Evolutionary conservation across 2,113 vertebrate species (phyloP).

Genomic region (Takifugu flavidus): DNA sequence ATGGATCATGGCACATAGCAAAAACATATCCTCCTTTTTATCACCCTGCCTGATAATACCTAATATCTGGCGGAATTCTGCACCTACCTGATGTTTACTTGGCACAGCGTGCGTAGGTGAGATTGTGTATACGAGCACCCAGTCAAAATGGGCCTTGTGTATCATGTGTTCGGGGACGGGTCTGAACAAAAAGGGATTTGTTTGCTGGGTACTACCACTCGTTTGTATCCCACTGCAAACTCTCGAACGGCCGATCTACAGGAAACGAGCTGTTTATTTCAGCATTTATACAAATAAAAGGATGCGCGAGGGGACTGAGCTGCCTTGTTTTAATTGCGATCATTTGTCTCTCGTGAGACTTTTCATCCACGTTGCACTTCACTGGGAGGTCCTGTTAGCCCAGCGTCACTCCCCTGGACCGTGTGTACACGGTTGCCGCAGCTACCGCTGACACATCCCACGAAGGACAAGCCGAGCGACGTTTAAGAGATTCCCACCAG

Average conservation of each 20-base stretch:
- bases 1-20: constrained; percentile 26
- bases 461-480: constrained; percentile 25
- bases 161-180: constrained; percentile 35
- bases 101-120: constrained; percentile 15
- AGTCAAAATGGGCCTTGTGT: constrained; percentile 29
- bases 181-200: constrained; percentile 37
- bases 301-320: too few relatives aligned
- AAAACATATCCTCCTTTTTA: constrained; percentile 6
- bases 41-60: constrained; percentile 15
- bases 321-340: neutral
- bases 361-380: neutral
- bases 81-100: constrained; percentile 53
- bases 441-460: constrained; percentile 24
- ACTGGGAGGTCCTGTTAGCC: constrained; percentile 5
- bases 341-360: neutral
- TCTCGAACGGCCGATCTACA: too few relatives aligned
- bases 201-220: constrained; percentile 1
- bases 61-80: constrained; percentile 34
- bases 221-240: neutral
- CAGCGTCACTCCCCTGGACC: neutral
- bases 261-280: neutral
- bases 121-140: constrained; percentile 11
- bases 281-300: too few relatives aligned
- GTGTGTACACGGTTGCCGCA: constrained; percentile 33
- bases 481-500: constrained; percentile 36